Percentiles rank a stretch among this genome's conserved stretches.
Conservation (phyloP, 2,797 vertebrate genomes). For the Chiloscyllium punctatum region DNA sequence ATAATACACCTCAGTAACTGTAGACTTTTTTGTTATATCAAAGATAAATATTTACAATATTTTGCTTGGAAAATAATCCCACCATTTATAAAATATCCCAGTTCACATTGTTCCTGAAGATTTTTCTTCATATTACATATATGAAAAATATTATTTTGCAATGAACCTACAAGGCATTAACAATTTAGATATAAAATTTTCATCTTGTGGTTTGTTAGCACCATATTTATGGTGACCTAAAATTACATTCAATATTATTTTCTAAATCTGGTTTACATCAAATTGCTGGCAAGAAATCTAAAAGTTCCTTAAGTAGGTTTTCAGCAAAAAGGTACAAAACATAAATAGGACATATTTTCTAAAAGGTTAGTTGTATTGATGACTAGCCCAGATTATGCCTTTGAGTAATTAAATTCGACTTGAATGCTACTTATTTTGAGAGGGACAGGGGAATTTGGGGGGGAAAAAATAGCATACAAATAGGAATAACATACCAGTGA, state of each 20-base stretch:
- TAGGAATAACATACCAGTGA: background rate
- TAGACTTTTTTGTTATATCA: constrained; percentile 28
- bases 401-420: background rate
- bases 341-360: constrained; percentile 15
- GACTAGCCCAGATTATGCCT: background rate
- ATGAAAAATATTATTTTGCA: constrained; percentile 35
- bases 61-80: constrained; percentile 25
- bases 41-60: constrained; percentile 38
- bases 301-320: background rate
- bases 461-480: background rate
- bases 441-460: background rate
- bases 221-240: constrained; percentile 9
- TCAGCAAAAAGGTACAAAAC: background rate
- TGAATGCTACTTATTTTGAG: background rate
- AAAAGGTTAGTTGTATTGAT: background rate
- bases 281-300: constrained; percentile 10
- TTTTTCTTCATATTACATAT: constrained; percentile 32
- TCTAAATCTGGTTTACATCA: background rate
- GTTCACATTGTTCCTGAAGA: constrained; percentile 35
- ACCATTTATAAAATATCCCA: constrained; percentile 37
- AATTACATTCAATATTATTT: constrained; percentile 37
- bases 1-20: background rate
- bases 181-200: constrained; percentile 37
- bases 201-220: constrained; percentile 30
- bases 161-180: constrained; percentile 30